Percentiles rank a stretch among this genome's conserved stretches.
These are phyloP conservation scores for mouse (Mus musculus) DNA, from an alignment of 2,113 vertebrate species.

Conservation along the genomic window DNA sequence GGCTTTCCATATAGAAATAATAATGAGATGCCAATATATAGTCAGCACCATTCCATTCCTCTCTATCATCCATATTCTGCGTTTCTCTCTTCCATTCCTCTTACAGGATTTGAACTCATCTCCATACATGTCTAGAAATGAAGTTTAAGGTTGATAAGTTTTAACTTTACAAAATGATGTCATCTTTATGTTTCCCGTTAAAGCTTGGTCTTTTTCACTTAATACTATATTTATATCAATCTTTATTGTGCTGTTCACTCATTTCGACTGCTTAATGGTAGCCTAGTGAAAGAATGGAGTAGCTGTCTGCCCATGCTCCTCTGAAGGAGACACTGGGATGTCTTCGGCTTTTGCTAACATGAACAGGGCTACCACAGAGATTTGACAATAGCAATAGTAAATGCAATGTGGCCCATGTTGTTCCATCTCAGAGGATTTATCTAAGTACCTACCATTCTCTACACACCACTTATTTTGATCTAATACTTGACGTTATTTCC, in stretches of 20 bases:
- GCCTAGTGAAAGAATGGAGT: not conserved
- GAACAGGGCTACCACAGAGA: not conserved
- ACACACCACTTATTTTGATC: not conserved
- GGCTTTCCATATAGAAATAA: not conserved
- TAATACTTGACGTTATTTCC: not conserved
- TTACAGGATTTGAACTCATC: not conserved
- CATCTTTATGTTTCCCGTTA: constrained; percentile 8
- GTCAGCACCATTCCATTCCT: not conserved
- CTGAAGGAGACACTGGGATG: not conserved
- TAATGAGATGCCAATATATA: not conserved
- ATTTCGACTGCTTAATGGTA: constrained; percentile 18
- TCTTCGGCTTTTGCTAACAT: not conserved
- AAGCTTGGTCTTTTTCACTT: not conserved
- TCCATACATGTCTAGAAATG: not conserved
- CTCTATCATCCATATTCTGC: not conserved
- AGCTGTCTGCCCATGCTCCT: not conserved
- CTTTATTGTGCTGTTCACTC: not conserved
- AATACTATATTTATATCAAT: not conserved
- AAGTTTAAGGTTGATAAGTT: not conserved
- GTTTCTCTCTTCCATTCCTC: not conserved
- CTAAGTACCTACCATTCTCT: not conserved
- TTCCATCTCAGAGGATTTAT: not conserved
- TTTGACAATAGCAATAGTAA: not conserved
- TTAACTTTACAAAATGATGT: not conserved
- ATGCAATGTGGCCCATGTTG: not conserved